A percentile compares a stretch with the other conserved stretches of the same genome.
phyloP scores from a whole-genome alignment of 2,797 vertebrate genomes.

The Chelmon rostratus region DNA sequence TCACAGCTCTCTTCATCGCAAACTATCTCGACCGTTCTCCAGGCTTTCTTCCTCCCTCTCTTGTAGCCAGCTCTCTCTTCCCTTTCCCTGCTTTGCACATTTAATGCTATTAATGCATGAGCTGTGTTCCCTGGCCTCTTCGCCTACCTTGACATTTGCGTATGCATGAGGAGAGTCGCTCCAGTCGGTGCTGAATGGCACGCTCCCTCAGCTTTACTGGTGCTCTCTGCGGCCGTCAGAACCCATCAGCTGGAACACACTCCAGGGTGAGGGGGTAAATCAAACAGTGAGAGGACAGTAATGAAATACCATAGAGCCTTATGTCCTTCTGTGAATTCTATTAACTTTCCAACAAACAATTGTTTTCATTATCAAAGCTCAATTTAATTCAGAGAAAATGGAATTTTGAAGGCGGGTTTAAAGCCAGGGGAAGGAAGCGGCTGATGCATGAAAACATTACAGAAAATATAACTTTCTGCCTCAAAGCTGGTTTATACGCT shows the following conservation, averaged over 20 bases:
- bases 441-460: slow-evolving; percentile 53
- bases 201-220: slow-evolving; percentile 51
- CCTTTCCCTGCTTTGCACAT: slow-evolving; percentile 11
- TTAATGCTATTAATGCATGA: slow-evolving; percentile 60
- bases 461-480: slow-evolving; percentile 48
- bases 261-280: slow-evolving; percentile 61
- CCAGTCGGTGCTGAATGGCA: slow-evolving; percentile 58
- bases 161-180: slow-evolving; percentile 63
- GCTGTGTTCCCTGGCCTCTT: slow-evolving; percentile 30
- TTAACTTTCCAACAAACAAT: slow-evolving; percentile 75
- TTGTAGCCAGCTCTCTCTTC: slow-evolving; percentile 14
- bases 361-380: slow-evolving; percentile 80
- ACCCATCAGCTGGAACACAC: slow-evolving; percentile 68
- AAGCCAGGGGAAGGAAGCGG: slow-evolving; percentile 43
- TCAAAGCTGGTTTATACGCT: slow-evolving; percentile 41
- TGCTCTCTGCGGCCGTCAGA: slow-evolving; percentile 45
- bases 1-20: slow-evolving; percentile 14
- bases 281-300: slow-evolving; percentile 63
- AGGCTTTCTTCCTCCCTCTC: slow-evolving; percentile 5
- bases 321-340: slow-evolving; percentile 72
- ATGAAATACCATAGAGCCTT: slow-evolving; percentile 64
- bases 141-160: slow-evolving; percentile 72
- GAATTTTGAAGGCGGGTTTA: slow-evolving; percentile 53
- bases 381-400: slow-evolving; percentile 65
- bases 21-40: background rate